Percentiles rank a stretch among this genome's conserved stretches.
Evolutionary conservation across 2,797 vertebrate genomes (phyloP).

Genomic region (Channa striata): DNA sequence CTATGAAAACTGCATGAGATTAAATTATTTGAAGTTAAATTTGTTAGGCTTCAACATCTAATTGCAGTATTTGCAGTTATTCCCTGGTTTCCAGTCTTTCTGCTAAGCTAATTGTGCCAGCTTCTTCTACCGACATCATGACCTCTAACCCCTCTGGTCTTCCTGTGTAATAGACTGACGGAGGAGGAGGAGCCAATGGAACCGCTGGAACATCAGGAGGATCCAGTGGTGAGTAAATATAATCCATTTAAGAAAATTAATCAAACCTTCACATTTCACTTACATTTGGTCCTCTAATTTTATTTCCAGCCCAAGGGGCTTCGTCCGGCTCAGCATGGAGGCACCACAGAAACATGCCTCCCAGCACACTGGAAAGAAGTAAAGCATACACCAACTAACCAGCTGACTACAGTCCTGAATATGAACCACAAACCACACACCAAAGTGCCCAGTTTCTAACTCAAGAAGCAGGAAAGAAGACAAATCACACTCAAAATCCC

Average conservation of each 20-base stretch:
- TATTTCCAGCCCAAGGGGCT: constrained; percentile 22
- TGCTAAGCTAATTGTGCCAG: no score
- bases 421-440: constrained; percentile 10
- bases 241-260: not conserved
- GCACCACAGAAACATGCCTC: constrained; percentile 66
- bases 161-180: constrained; percentile 23
- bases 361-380: constrained; percentile 39
- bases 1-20: no score
- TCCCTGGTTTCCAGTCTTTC: no score
- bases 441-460: constrained; percentile 2
- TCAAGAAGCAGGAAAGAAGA: constrained; percentile 9
- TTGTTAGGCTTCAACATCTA: no score
- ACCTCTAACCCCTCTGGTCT: constrained; percentile 1
- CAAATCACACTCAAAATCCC: not conserved
- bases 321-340: constrained; percentile 34
- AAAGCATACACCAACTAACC: not conserved
- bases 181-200: not conserved
- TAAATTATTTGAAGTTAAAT: no score
- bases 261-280: not conserved
- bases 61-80: no score
- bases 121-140: not conserved
- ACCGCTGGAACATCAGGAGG: not conserved
- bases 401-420: constrained; percentile 12
- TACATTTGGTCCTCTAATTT: constrained; percentile 4
- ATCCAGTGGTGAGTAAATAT: constrained; percentile 24